phyloP scores from a whole-genome alignment of 2,888 invertebrate species.

The Sycophila texana region DNA sequence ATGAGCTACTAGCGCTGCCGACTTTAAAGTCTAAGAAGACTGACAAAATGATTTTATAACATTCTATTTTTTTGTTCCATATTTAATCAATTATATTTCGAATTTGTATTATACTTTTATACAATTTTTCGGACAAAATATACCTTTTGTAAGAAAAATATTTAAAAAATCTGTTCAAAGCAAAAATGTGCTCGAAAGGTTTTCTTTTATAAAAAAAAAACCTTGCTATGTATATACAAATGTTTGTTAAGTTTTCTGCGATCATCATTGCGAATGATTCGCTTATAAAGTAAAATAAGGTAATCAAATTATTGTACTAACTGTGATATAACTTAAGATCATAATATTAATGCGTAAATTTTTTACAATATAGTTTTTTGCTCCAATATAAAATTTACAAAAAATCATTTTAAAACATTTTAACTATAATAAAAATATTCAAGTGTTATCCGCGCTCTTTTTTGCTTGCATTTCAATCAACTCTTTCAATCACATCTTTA shows the following conservation, averaged over 20 bases:
- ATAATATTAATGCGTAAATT: slow-evolving; percentile 39
- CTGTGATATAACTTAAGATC: slow-evolving; percentile 48
- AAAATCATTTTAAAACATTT: slow-evolving; percentile 9
- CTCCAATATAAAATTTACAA: slow-evolving; percentile 23
- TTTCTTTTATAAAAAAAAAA: slow-evolving; percentile 27
- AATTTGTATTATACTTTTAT: slow-evolving; percentile 43
- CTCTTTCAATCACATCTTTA: slow-evolving; percentile 24
- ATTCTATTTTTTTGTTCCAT: slow-evolving; percentile 19
- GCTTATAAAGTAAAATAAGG: slow-evolving; percentile 39
- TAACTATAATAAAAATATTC: slow-evolving; percentile 16
- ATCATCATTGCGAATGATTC: slow-evolving; percentile 34
- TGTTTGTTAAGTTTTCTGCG: slow-evolving; percentile 37
- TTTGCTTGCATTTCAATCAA: slow-evolving; percentile 19
- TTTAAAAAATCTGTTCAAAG: slow-evolving; percentile 18
- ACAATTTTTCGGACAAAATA: slow-evolving; percentile 1
- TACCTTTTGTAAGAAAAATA: slow-evolving; percentile 32
- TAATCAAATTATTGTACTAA: slow-evolving; percentile 47
- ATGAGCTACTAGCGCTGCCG: slow-evolving; percentile 42
- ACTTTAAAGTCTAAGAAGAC: slow-evolving; percentile 23
- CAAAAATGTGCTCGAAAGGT: slow-evolving; percentile 14
- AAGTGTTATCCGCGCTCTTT: background rate
- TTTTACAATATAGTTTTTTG: slow-evolving; percentile 36
- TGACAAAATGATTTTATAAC: background rate
- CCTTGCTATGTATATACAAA: slow-evolving; percentile 30
- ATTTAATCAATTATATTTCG: slow-evolving; percentile 22